Base-by-base conservation (phyloP, 2,113 vertebrate species). In the Tursiops truncatus region DNA sequence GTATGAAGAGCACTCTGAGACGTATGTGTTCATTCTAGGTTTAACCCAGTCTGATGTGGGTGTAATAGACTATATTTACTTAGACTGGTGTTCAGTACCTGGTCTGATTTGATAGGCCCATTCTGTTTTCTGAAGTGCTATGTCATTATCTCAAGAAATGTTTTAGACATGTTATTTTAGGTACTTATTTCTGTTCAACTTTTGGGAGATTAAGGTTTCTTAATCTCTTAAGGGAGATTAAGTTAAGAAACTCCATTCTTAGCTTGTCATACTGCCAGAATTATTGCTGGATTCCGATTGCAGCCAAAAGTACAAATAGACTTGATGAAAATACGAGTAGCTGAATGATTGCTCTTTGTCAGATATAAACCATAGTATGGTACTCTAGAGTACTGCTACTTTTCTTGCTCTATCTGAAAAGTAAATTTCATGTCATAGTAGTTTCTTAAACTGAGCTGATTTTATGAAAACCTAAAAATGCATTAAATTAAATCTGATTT, bases 111-210 rank as follows among this genome's bases (percentile, higher is more conserved):
- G 33, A 74, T 80, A 89, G 33, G 12, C 7, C 33, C 11, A 65
- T 79, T 86, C 36, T 96, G 31, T 80, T 87, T 86, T 65, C 77
- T 92, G 23, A 76, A 92, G n/a, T 92, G 38, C 56, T 94, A 36
- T 31, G 47, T 92, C 70, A 98, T 98, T 98, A 96, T 98, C 92
- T 98, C 86, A 97, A 96, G 89, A 98, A 96, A 97, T 77, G 83
- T 94, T 98, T 98, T 94, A 98, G 96, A 79, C 50, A 87, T 94
- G 86, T 97, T 98, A 97, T 91, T 98, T 97, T 97, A 98, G 97
- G 89, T 93, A 97, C 92, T 95, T 95, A 89, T 98, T 98, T 97
- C 90, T 41, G 41, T 96, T 98, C 86, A 97, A 94, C 89, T 98
- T 8, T 96, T 97, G 94, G 92, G 97, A 97, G 95, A 98, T 96